Percentiles rank a stretch among this genome's conserved stretches.
Evolutionary conservation across 2,888 invertebrate genomes (phyloP).

Genomic region (Tiliacea citrago): DNA sequence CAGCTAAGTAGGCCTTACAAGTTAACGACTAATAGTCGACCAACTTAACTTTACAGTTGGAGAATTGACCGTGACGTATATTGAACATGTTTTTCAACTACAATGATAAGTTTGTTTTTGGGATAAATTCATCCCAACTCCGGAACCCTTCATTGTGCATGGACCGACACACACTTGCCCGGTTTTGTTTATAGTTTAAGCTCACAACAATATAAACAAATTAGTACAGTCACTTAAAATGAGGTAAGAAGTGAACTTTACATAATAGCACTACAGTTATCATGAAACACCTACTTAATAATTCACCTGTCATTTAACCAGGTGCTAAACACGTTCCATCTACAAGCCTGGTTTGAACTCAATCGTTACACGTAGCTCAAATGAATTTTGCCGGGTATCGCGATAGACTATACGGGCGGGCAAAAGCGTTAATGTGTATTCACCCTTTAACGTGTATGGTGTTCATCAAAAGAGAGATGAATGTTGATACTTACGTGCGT

Average conservation of each 20-base stretch:
- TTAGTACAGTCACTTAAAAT: neutral
- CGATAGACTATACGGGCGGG: constrained; percentile 38
- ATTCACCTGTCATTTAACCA: neutral
- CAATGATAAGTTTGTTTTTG: too few species aligned
- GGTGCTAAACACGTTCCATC: neutral
- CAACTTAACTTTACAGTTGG: too few species aligned
- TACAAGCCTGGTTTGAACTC: constrained; percentile 1
- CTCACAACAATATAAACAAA: neutral
- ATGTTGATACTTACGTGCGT: constrained; percentile 7
- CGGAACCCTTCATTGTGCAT: too few species aligned
- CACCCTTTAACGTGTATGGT: constrained; percentile 19
- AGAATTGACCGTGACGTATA: too few species aligned
- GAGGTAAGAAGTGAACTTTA: neutral
- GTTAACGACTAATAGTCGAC: too few species aligned
- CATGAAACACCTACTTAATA: neutral
- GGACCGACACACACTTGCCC: too few species aligned
- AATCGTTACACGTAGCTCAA: constrained; percentile 34
- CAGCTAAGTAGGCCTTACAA: too few species aligned
- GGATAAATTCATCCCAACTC: too few species aligned
- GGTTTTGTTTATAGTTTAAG: too few species aligned
- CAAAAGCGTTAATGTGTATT: constrained; percentile 32
- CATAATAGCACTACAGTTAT: neutral
- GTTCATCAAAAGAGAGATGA: constrained; percentile 43
- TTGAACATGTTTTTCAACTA: too few species aligned
- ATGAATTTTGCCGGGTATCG: constrained; percentile 13